A percentile compares a stretch with the other conserved stretches of the same genome.
Evolutionary conservation across 1,140 invertebrate genomes (phyloP).

Genomic region (Drosophila jambulina): DNA sequence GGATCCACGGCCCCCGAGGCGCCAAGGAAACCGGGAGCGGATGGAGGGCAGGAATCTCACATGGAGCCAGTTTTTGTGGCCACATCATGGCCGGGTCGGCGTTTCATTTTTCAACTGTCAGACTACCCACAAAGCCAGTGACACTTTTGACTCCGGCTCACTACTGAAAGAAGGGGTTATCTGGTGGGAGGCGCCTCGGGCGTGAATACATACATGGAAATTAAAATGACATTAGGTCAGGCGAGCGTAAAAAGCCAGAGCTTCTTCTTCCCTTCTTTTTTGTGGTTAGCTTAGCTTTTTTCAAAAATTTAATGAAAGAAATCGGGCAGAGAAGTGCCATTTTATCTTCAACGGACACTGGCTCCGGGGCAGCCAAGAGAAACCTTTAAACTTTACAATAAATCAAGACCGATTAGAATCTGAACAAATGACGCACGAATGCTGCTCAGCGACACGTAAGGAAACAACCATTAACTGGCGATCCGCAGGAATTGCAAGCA

Average conservation of each 20-base stretch:
- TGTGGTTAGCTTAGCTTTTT: slow-evolving; percentile 6
- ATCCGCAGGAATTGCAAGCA: neutral
- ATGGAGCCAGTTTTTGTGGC: slow-evolving; percentile 53
- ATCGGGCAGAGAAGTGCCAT: slow-evolving; percentile 24
- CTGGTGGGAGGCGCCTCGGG: slow-evolving; percentile 38
- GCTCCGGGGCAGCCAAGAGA: slow-evolving; percentile 14
- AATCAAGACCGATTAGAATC: slow-evolving; percentile 31
- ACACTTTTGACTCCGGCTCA: slow-evolving; percentile 34
- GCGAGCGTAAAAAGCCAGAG: slow-evolving; percentile 55
- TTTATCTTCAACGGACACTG: slow-evolving; percentile 51
- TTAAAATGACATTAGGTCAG: slow-evolving; percentile 77
- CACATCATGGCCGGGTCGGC: slow-evolving; percentile 50
- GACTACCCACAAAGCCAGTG: slow-evolving; percentile 50
- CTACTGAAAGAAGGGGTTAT: slow-evolving; percentile 39
- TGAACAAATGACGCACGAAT: slow-evolving; percentile 12
- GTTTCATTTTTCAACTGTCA: slow-evolving; percentile 59
- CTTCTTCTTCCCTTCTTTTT: slow-evolving; percentile 17
- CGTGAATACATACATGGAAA: slow-evolving; percentile 62
- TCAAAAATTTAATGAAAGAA: slow-evolving; percentile 17
- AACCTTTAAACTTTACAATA: slow-evolving; percentile 28
- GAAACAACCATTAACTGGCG: slow-evolving; percentile 1
- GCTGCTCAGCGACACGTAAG: neutral
- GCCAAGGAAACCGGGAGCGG: slow-evolving; percentile 7
- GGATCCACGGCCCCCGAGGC: slow-evolving; percentile 10
- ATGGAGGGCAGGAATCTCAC: slow-evolving; percentile 14